Evolutionary conservation across 2,797 vertebrate genomes (phyloP).

Genomic region (Triplophysa bombifrons): DNA sequence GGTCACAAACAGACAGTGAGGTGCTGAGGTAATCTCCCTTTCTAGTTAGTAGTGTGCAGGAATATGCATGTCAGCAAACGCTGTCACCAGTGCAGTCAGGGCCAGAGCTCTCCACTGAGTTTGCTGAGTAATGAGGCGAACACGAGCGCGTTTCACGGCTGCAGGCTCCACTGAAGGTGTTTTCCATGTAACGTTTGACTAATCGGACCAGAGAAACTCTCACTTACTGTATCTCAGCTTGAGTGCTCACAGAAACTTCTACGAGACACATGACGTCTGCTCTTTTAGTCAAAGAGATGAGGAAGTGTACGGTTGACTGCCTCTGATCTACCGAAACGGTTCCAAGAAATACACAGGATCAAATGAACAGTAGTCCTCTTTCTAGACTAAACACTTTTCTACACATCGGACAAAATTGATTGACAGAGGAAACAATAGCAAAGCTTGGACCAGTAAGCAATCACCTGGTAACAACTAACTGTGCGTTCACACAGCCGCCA

Average conservation of each 20-base stretch:
- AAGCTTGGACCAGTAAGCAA: too few species aligned
- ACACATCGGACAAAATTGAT: not conserved
- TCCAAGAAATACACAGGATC: too few species aligned
- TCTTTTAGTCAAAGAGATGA: slow-evolving; percentile 25
- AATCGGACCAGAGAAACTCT: slow-evolving; percentile 55
- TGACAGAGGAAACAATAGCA: too few species aligned
- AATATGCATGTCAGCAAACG: slow-evolving; percentile 63
- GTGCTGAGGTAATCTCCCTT: slow-evolving; percentile 29
- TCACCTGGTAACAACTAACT: too few species aligned
- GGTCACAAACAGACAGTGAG: slow-evolving; percentile 31
- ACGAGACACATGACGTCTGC: not conserved
- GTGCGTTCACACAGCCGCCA: too few species aligned
- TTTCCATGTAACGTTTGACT: slow-evolving; percentile 54
- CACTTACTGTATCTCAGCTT: slow-evolving; percentile 19
- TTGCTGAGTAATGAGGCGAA: slow-evolving; percentile 65
- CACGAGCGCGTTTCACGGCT: slow-evolving; percentile 55
- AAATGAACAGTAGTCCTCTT: not conserved
- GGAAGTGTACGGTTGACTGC: not conserved
- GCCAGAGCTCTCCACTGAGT: slow-evolving; percentile 58
- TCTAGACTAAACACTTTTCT: not conserved
- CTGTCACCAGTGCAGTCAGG: slow-evolving; percentile 36
- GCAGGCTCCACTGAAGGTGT: slow-evolving; percentile 47
- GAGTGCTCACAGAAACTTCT: not conserved
- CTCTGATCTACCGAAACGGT: not conserved
- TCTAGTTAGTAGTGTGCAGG: slow-evolving; percentile 54